Conservation (phyloP, 2,888 invertebrate genomes). For the Pollenia griseotomentosa region DNA sequence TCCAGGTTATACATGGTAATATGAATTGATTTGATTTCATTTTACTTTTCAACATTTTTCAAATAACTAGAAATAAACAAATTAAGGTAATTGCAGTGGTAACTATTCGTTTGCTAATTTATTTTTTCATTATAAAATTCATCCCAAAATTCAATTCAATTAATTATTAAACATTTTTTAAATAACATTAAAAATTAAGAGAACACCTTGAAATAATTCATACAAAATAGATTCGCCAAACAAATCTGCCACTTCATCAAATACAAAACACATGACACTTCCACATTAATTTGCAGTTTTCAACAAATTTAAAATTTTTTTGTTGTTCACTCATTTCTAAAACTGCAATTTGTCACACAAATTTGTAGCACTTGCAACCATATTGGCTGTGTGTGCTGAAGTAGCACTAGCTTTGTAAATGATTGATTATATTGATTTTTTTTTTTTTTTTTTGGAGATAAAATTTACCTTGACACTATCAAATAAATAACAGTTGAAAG, state of each 20-base stretch:
- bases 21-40: too few relatives aligned
- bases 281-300: background rate
- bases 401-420: slow-evolving; percentile 20
- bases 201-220: background rate
- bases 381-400: slow-evolving; percentile 18
- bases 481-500: background rate
- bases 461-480: slow-evolving; percentile 58
- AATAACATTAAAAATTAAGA: too few relatives aligned
- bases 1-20: too few relatives aligned
- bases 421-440: slow-evolving; percentile 38
- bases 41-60: too few relatives aligned
- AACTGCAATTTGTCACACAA: slow-evolving; percentile 50
- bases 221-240: background rate
- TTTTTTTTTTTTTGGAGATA: slow-evolving; percentile 13
- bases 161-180: too few relatives aligned
- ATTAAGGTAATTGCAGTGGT: too few relatives aligned
- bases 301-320: background rate
- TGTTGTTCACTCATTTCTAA: background rate
- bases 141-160: too few relatives aligned
- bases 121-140: too few relatives aligned
- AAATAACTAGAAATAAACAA: too few relatives aligned
- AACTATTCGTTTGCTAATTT: too few relatives aligned
- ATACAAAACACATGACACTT: background rate
- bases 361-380: slow-evolving; percentile 18
- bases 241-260: background rate